Evolutionary conservation across 2,888 invertebrate genomes (phyloP).

Genomic region (Capitulum mitella): DNA sequence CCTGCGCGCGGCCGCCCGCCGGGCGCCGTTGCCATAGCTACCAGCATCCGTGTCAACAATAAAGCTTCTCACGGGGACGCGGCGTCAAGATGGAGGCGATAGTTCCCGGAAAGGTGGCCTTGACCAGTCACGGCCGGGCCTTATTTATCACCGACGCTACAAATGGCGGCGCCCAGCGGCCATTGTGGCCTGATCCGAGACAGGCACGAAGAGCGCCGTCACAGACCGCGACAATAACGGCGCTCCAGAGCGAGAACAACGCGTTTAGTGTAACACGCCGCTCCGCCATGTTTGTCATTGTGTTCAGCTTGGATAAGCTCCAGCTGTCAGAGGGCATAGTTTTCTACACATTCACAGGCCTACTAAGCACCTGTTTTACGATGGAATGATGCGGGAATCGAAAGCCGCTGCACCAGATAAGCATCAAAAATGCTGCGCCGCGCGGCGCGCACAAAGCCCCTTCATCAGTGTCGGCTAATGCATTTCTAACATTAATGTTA

Average conservation of each 20-base stretch:
- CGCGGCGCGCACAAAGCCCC: not conserved
- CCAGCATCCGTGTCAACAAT: constrained; percentile 16
- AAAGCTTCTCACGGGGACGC: constrained; percentile 8
- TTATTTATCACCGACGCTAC: not conserved
- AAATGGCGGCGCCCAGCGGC: not conserved
- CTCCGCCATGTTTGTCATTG: too few relatives aligned
- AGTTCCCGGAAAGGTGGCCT: not conserved
- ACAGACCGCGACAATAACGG: too few relatives aligned
- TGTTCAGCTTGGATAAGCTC: too few relatives aligned
- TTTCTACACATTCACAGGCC: too few relatives aligned
- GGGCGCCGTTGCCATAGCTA: not conserved
- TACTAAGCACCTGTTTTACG: too few relatives aligned
- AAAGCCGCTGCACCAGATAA: too few relatives aligned
- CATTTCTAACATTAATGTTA: not conserved
- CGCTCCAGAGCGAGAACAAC: too few relatives aligned
- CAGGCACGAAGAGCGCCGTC: not conserved
- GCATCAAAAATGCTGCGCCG: too few relatives aligned
- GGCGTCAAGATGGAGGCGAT: constrained; percentile 3
- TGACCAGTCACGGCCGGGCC: not conserved
- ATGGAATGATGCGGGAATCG: too few relatives aligned
- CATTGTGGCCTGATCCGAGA: too few relatives aligned
- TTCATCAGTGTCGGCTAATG: not conserved
- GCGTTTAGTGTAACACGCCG: too few relatives aligned
- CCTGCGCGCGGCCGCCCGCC: not conserved
- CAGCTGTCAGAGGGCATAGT: too few relatives aligned